Evolutionary conservation across 1,140 invertebrate species (phyloP), one percentile per base, ranked within the genome.

Genomic region (Mactra quadrangularis): DNA sequence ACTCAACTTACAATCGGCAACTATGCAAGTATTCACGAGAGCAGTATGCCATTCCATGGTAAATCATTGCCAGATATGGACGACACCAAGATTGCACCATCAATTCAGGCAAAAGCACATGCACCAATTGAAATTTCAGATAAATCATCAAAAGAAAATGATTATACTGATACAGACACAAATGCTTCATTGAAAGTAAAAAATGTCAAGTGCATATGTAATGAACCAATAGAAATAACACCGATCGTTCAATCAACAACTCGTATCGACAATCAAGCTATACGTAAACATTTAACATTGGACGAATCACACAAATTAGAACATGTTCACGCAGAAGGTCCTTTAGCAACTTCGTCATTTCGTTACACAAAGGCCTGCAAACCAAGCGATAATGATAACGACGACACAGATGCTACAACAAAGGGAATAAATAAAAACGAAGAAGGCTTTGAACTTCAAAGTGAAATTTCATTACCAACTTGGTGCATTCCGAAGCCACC

Each of bases 281-380:
- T n/a, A n/a, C n/a, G n/a, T n/a, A n/a, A n/a, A n/a, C n/a, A n/a
- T n/a, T n/a, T n/a, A n/a, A n/a, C n/a, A n/a, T n/a, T n/a, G n/a
- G n/a, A n/a, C n/a, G n/a, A n/a, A n/a, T 55, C 27, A 27, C 4
- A 55, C 19, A 22, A 6, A 9, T n/a, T 22, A 7, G 3, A 1
- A 53, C 17, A 38, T 38, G 33, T 55, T 38, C 31, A n/a, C 47
- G 27, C 41, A 45, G 33, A 64, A 17, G 74, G 74, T 3, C 55
- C 74, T n/a, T 9, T 76, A 31, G 74, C 74, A 31, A 47, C 59
- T 7, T 64, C 57, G 1, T 76, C 74, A 1, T 62, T 76, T 50
- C 62, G 47, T n/a, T 35, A n/a, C 11, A 38, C 7, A 6, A 19
- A 0, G 6, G 35, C 41, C 0, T 25, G 25, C 35, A 52, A 53